Conservation (phyloP, 2,113 vertebrate genomes). For the Leuciscus idus region DNA sequence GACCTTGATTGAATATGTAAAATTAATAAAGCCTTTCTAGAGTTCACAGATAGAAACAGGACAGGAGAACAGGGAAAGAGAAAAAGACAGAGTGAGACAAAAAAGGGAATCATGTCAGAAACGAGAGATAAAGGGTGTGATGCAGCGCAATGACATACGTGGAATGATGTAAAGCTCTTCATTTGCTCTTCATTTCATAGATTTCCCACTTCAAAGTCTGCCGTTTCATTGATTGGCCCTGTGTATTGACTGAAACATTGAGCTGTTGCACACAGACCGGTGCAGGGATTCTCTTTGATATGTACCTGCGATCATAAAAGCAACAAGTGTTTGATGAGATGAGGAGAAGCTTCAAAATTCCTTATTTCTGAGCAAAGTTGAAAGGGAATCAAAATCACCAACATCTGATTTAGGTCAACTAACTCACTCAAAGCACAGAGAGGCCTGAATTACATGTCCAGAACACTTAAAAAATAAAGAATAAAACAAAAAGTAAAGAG, state of each 20-base stretch:
- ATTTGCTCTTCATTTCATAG: constrained; percentile 25
- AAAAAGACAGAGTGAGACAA: not conserved
- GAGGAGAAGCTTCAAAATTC: constrained; percentile 18
- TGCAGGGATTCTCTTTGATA: constrained; percentile 34
- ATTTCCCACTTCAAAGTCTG: constrained; percentile 36
- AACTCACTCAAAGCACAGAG: not conserved
- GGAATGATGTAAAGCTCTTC: constrained; percentile 32
- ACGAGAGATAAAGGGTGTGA: not conserved
- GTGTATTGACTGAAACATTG: constrained; percentile 39
- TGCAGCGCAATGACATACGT: constrained; percentile 3
- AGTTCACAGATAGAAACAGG: not conserved
- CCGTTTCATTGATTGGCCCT: constrained; percentile 40
- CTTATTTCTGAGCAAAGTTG: constrained; percentile 25
- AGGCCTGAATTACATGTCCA: not conserved
- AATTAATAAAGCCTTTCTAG: not conserved
- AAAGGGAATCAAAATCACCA: constrained; percentile 13
- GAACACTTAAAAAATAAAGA: not conserved
- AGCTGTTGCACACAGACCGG: constrained; percentile 20
- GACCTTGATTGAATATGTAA: not conserved
- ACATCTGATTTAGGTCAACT: not conserved
- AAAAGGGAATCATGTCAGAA: not conserved
- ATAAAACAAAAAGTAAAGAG: not conserved
- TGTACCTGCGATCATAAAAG: constrained; percentile 22
- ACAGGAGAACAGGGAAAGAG: not conserved
- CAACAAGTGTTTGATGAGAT: constrained; percentile 42